Evolutionary conservation across 2,888 invertebrate species (phyloP), one percentile per base, ranked within the genome.

Genomic region (Melinaea menophilus): DNA sequence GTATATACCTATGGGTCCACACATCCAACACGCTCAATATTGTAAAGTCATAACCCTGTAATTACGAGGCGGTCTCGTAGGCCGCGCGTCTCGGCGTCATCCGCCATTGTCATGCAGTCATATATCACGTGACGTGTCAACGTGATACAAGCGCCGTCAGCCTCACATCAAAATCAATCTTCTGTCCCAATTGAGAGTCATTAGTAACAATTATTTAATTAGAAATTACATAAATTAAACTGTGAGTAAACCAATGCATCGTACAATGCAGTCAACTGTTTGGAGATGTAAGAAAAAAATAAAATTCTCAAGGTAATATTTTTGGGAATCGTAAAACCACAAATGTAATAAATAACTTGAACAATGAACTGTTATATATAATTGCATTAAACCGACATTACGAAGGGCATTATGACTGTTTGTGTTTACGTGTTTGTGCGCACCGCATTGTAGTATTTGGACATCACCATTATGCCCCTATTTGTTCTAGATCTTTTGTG

Each of bases 401-500:
- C 75, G 73, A 66, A 65, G 82, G 81, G 81, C 77, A 76, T 74
- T 79, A 77, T 79, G 77, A 81, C 22, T 22, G 22, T 22, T 22
- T 22, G 22, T 86, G 81, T 88, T 85, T 86, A 88, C 87, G 84
- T 84, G 85, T 79, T 82, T 79, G 75, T 77, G 22, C 22, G 22
- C 22, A 22, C 22, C 77, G 77, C 78, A 80, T 80, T 78, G 79
- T 78, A 83, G 76, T 85, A 68, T 72, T 84, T 81, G 89, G 80
- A 84, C 82, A 88, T 85, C 84, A 80, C 81, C 78, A 88, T 88
- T 88, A 85, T 88, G 79, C 79, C 74, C 75, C 76, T 90, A 81
- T 90, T 89, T 90, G 90, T 90, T 85, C 88, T 88, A 85, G 79
- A 81, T 80, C 85, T 81, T 81, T 88, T 88, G 88, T 85, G 76